Percentiles rank a stretch among this genome's conserved stretches.
phyloP scores from a whole-genome alignment of 2,113 vertebrate genomes.

The Ariopsis seemanni region DNA sequence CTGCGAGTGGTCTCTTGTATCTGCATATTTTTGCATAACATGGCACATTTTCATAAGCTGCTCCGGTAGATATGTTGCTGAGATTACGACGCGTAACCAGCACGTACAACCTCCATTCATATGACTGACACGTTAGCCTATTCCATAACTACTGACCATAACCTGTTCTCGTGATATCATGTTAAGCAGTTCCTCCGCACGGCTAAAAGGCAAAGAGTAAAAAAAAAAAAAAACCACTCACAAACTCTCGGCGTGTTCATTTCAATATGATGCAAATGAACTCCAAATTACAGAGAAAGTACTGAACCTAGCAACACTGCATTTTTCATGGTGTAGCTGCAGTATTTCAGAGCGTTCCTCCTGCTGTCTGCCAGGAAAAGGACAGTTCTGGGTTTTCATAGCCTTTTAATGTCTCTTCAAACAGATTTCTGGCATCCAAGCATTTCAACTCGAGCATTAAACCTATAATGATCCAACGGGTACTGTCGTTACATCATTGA shows the following conservation, averaged over 20 bases:
- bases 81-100: neutral
- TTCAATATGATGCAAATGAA: slow-evolving; percentile 18
- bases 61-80: slow-evolving; percentile 26
- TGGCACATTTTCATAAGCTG: slow-evolving; percentile 47
- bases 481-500: neutral
- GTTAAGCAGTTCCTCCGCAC: neutral
- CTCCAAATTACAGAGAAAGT: neutral
- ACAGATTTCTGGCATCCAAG: neutral
- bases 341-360: neutral
- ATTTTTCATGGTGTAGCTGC: neutral
- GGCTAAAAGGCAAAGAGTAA: neutral
- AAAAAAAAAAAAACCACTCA: neutral
- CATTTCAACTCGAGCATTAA: slow-evolving; percentile 1
- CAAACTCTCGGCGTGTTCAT: neutral
- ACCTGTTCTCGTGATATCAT: neutral
- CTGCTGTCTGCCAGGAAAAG: neutral
- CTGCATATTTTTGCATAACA: slow-evolving; percentile 55
- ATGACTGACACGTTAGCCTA: neutral
- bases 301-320: neutral
- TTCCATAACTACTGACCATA: slow-evolving; percentile 14
- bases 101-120: neutral
- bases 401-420: slow-evolving; percentile 6
- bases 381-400: neutral
- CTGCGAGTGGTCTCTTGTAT: slow-evolving; percentile 37
- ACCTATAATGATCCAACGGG: neutral